These are phyloP conservation scores for Theodoxus fluviatilis DNA, from an alignment of 2,888 invertebrate species.

Conservation along the genomic window DNA sequence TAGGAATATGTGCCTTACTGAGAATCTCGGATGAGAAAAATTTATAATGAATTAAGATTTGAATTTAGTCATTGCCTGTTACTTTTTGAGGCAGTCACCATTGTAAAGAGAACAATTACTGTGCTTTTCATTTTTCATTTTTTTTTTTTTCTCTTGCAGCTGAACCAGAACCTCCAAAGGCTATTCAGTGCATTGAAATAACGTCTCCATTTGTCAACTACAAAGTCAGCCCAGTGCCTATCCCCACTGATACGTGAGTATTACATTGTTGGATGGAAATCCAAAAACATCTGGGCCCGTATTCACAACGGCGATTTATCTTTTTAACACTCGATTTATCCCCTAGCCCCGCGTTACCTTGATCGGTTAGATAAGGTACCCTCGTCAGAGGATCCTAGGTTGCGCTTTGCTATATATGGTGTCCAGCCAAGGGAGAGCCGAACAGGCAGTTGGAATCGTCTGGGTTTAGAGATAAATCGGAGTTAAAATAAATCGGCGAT, in stretches of 20 bases:
- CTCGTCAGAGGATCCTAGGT: no score
- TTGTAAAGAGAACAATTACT: neutral
- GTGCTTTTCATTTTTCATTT: neutral
- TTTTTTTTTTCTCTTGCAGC: conserved; percentile 34
- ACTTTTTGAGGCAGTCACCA: neutral
- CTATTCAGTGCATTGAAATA: conserved; percentile 63
- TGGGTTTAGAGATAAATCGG: no score
- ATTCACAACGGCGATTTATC: no score
- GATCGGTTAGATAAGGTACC: no score
- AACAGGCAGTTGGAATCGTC: no score
- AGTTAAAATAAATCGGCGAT: no score
- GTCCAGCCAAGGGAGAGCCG: no score
- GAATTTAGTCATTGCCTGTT: neutral
- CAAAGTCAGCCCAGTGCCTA: conserved; percentile 62
- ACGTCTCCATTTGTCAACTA: conserved; percentile 64
- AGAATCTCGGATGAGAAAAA: neutral
- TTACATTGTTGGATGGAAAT: no score
- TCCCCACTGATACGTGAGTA: conserved; percentile 63
- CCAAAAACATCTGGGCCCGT: no score
- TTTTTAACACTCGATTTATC: no score
- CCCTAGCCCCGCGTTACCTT: no score
- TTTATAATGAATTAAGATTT: neutral
- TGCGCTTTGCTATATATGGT: no score
- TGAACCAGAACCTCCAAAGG: conserved; percentile 53
- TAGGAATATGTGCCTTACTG: neutral